Conservation (phyloP, 2,888 invertebrate genomes). For the Melipona beecheii region DNA sequence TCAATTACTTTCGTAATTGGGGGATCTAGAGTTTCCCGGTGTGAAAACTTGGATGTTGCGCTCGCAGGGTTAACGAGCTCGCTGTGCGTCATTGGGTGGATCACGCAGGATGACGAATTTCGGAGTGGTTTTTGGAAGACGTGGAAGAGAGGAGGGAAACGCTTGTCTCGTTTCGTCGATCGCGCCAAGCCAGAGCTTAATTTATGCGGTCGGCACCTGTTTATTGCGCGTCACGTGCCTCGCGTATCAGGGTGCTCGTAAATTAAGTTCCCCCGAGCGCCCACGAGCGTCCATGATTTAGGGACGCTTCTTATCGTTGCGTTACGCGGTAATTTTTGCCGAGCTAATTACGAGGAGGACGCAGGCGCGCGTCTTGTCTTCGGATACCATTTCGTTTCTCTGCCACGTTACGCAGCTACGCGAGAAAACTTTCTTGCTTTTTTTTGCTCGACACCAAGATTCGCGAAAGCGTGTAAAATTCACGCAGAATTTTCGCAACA, state of each 20-base stretch:
- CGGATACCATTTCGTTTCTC: not conserved
- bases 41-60: not conserved
- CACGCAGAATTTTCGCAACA: too few relatives aligned
- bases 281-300: slow-evolving; percentile 8
- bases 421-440: too few relatives aligned
- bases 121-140: not conserved
- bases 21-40: not conserved
- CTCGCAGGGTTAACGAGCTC: not conserved
- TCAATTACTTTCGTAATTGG: not conserved
- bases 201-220: slow-evolving; percentile 27
- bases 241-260: slow-evolving; percentile 8
- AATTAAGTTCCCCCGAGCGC: slow-evolving; percentile 10
- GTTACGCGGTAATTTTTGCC: not conserved
- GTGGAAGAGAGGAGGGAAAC: not conserved
- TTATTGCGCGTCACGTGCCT: slow-evolving; percentile 12
- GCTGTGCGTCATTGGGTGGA: not conserved
- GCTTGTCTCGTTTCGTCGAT: slow-evolving; percentile 24
- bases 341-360: not conserved
- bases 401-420: not conserved
- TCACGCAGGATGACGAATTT: slow-evolving; percentile 12
- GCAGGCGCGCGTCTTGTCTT: too few relatives aligned
- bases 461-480: too few relatives aligned
- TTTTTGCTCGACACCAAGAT: too few relatives aligned
- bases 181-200: slow-evolving; percentile 10
- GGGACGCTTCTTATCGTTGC: slow-evolving; percentile 14